Evolutionary conservation across 2,888 invertebrate species (phyloP).

Genomic region (Pristionchus maxplancki): DNA sequence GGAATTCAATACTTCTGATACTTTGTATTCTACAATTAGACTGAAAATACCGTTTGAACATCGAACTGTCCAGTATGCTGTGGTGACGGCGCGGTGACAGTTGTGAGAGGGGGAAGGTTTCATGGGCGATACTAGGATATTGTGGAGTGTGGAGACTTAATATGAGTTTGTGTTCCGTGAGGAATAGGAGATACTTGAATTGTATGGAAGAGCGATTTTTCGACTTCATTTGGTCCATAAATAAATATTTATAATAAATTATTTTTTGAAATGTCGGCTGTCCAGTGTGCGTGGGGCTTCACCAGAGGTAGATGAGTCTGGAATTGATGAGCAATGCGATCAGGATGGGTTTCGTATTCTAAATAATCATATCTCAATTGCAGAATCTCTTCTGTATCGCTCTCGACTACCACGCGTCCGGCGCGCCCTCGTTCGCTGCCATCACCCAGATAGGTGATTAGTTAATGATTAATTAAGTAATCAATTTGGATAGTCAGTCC

Average conservation of each 20-base stretch:
- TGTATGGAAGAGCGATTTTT: no score
- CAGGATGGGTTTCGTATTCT: not conserved
- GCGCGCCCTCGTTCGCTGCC: conserved; percentile 57
- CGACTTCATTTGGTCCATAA: no score
- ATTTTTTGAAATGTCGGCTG: no score
- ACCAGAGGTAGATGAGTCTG: not conserved
- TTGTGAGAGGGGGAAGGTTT: not conserved
- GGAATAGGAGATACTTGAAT: no score
- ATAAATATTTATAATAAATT: no score
- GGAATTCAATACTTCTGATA: no score
- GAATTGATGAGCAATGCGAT: not conserved
- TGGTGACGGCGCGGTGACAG: conserved; percentile 84
- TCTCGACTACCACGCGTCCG: conserved; percentile 55
- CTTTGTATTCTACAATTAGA: no score
- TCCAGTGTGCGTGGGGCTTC: not conserved
- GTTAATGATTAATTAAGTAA: not conserved
- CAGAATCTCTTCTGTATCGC: conserved; percentile 87
- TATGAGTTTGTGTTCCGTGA: no score
- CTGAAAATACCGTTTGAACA: no score
- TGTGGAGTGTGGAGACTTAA: not conserved
- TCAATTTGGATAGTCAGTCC: not conserved
- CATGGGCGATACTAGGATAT: not conserved
- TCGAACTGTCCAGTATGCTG: no score
- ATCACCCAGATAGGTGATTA: conserved; percentile 57
- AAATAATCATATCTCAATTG: not conserved